Conservation (phyloP, 2,113 vertebrate species). For the Apistogramma diplotaenia region DNA sequence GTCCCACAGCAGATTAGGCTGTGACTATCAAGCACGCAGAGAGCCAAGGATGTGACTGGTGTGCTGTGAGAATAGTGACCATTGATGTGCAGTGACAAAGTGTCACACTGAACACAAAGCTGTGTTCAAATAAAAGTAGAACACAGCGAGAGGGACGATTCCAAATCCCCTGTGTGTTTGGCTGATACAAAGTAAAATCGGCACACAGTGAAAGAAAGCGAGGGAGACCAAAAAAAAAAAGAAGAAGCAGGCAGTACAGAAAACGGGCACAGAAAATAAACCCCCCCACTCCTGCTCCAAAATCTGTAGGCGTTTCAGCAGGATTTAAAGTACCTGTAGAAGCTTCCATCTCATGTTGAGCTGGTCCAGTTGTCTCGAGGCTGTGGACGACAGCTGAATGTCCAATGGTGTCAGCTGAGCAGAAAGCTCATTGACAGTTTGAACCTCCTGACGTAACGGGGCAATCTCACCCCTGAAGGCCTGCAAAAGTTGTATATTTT, state of each 20-base stretch:
- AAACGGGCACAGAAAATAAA: background rate
- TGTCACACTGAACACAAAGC: conserved; percentile 5
- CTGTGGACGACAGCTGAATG: conserved; percentile 89
- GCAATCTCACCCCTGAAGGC: conserved; percentile 89
- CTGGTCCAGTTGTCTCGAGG: conserved; percentile 91
- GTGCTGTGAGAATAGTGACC: conserved; percentile 11
- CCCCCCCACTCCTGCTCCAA: background rate
- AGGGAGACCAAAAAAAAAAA: background rate
- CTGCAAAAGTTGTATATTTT: conserved; percentile 57
- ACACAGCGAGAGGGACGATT: conserved; percentile 29
- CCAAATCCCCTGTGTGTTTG: conserved; percentile 22
- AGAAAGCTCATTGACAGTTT: conserved; percentile 88
- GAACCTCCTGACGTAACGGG: conserved; percentile 88
- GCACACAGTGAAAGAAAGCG: background rate
- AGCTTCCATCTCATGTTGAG: conserved; percentile 95
- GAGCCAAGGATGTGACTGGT: conserved; percentile 24
- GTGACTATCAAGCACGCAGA: background rate
- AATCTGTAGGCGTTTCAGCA: background rate
- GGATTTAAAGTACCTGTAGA: conserved; percentile 81
- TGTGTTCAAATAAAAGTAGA: conserved; percentile 31
- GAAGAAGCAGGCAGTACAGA: background rate
- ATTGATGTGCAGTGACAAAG: conserved; percentile 52
- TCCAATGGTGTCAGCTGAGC: conserved; percentile 90
- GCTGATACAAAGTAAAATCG: conserved; percentile 21
- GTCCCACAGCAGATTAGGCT: conserved; percentile 32